phyloP scores from a whole-genome alignment of 1,140 invertebrate genomes.

The Drosophila paulistorum region DNA sequence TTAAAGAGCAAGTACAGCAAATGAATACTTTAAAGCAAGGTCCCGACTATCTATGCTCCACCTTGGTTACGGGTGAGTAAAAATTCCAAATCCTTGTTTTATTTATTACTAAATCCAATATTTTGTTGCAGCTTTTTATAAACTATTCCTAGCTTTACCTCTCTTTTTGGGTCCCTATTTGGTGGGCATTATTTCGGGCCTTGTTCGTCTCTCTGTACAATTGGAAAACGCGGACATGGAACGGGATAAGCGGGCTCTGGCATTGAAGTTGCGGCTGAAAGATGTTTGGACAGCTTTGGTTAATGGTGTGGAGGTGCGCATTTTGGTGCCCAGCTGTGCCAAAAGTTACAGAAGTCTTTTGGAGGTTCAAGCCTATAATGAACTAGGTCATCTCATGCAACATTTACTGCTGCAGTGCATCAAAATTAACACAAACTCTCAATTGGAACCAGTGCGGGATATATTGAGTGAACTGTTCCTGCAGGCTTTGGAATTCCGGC shows the following conservation, averaged over 20 bases:
- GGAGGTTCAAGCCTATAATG: conserved; percentile 85
- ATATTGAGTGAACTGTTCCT: conserved; percentile 90
- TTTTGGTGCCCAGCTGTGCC: conserved; percentile 90
- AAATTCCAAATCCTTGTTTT: neutral
- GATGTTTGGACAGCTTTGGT: conserved; percentile 88
- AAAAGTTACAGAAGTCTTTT: conserved; percentile 87
- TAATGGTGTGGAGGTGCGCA: conserved; percentile 87
- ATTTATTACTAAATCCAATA: neutral
- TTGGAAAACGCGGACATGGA: conserved; percentile 44
- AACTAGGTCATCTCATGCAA: conserved; percentile 88
- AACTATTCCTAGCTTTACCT: conserved; percentile 91
- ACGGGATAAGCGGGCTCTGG: conserved; percentile 84
- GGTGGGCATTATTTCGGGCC: conserved; percentile 88
- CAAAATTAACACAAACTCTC: conserved; percentile 84
- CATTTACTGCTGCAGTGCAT: conserved; percentile 89
- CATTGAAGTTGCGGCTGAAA: conserved; percentile 85
- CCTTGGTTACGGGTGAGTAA: conserved; percentile 86
- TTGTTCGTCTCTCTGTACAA: conserved; percentile 79
- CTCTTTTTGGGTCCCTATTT: conserved; percentile 93
- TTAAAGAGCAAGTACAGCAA: conserved; percentile 84
- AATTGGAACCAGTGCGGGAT: conserved; percentile 86
- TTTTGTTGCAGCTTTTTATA: conserved; percentile 85
- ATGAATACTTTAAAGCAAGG: conserved; percentile 83
- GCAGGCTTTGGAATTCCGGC: conserved; percentile 89
- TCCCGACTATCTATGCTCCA: conserved; percentile 84